phyloP scores from a whole-genome alignment of 2,888 invertebrate species.

The Sminthurides aquaticus region DNA sequence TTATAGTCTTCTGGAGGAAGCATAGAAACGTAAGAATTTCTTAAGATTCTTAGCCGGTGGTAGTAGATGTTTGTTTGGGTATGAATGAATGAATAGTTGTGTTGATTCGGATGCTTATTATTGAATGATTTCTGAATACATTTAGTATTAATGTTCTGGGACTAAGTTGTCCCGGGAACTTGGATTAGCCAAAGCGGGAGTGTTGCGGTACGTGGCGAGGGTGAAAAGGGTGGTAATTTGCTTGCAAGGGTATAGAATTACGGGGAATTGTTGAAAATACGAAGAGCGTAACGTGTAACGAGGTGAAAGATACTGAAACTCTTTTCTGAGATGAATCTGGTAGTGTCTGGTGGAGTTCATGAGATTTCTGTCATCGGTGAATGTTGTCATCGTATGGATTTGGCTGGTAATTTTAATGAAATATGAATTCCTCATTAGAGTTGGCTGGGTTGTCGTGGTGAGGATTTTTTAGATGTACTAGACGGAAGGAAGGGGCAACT shows the following conservation, averaged over 20 bases:
- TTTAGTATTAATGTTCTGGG: too few relatives aligned
- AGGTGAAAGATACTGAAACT: too few relatives aligned
- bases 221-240: neutral
- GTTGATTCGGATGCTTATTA: too few relatives aligned
- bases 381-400: constrained; percentile 30
- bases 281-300: neutral
- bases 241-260: neutral
- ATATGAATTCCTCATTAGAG: constrained; percentile 34
- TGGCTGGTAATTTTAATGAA: constrained; percentile 33
- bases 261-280: neutral
- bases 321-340: too few relatives aligned
- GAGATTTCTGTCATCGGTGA: constrained; percentile 12
- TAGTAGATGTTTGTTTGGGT: too few relatives aligned
- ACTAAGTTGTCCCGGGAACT: neutral
- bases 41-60: too few relatives aligned
- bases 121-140: too few relatives aligned
- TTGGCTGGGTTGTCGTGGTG: too few relatives aligned
- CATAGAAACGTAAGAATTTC: too few relatives aligned
- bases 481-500: too few relatives aligned
- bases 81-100: too few relatives aligned
- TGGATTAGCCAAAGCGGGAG: neutral
- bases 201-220: neutral
- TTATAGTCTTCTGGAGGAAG: too few relatives aligned
- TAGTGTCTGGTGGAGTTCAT: neutral
- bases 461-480: neutral